These are phyloP conservation scores for Prolemur simus DNA, from an alignment of 2,113 vertebrate species.

Conservation along the genomic window DNA sequence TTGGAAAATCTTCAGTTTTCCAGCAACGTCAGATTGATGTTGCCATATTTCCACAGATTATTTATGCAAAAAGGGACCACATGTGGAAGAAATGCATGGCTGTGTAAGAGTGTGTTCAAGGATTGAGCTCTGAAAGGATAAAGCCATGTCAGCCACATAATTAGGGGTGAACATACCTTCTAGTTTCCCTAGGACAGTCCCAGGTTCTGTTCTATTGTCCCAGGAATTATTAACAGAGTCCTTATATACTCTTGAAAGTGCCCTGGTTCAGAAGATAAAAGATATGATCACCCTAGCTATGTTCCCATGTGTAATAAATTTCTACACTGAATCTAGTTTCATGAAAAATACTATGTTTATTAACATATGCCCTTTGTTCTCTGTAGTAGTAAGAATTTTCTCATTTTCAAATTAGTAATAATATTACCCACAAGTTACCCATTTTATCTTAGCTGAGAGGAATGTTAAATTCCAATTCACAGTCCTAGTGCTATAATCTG, in stretches of 20 bases:
- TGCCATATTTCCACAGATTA: neutral
- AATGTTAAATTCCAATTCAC: neutral
- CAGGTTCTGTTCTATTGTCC: neutral
- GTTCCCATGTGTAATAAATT: neutral
- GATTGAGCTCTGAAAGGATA: neutral
- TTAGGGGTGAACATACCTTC: neutral
- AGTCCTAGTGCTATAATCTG: neutral
- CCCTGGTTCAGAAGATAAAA: neutral
- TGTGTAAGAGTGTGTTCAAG: neutral
- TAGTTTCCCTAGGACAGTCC: neutral
- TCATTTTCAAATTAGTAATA: neutral
- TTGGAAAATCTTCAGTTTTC: neutral
- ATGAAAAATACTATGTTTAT: neutral
- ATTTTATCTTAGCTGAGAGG: neutral
- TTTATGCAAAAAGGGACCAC: neutral
- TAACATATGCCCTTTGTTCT: neutral
- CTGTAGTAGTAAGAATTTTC: neutral
- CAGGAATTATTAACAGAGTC: neutral
- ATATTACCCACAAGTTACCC: neutral
- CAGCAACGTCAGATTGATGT: neutral
- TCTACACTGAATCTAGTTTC: neutral
- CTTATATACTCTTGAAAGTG: neutral
- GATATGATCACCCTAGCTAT: neutral
- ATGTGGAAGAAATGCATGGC: neutral
- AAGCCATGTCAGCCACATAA: neutral